Evolutionary conservation across 1,140 invertebrate genomes (phyloP).

Genomic region (Leptinotarsa lineolata): DNA sequence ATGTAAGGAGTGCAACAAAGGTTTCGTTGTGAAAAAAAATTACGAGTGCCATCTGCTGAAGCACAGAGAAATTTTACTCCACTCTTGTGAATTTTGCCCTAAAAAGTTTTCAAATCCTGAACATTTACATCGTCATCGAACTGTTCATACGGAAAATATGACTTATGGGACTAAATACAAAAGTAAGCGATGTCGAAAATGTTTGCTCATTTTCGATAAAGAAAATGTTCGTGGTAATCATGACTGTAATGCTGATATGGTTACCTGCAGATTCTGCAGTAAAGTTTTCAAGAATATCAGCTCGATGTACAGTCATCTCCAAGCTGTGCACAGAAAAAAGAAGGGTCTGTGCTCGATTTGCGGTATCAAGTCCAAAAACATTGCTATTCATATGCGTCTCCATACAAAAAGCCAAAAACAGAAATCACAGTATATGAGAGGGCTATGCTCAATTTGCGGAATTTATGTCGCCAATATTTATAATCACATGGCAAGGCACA

Average conservation of each 20-base stretch:
- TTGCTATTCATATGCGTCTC: not conserved
- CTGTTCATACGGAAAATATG: constrained; percentile 41
- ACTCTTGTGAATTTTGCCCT: constrained; percentile 35
- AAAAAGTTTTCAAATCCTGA: constrained; percentile 43
- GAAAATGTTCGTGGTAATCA: constrained; percentile 31
- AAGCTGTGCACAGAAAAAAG: not conserved
- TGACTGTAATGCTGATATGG: constrained; percentile 31
- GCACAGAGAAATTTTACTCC: constrained; percentile 36
- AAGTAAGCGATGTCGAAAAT: constrained; percentile 38
- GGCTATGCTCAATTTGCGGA: constrained; percentile 39
- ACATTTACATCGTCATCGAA: constrained; percentile 38
- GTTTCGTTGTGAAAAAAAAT: constrained; percentile 42
- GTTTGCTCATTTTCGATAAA: constrained; percentile 38
- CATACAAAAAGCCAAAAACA: not conserved
- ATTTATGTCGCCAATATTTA: constrained; percentile 41
- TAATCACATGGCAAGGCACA: constrained; percentile 72
- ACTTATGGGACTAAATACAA: constrained; percentile 40
- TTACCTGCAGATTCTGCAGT: constrained; percentile 35
- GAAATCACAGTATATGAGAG: constrained; percentile 18
- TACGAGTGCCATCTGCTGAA: constrained; percentile 43
- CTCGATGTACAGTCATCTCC: not conserved
- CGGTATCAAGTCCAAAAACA: not conserved
- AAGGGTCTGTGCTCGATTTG: not conserved
- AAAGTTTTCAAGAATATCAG: constrained; percentile 27
- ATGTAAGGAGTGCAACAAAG: constrained; percentile 42